Conservation (phyloP, 2,888 invertebrate species). For the Ceriagrion tenellum region DNA sequence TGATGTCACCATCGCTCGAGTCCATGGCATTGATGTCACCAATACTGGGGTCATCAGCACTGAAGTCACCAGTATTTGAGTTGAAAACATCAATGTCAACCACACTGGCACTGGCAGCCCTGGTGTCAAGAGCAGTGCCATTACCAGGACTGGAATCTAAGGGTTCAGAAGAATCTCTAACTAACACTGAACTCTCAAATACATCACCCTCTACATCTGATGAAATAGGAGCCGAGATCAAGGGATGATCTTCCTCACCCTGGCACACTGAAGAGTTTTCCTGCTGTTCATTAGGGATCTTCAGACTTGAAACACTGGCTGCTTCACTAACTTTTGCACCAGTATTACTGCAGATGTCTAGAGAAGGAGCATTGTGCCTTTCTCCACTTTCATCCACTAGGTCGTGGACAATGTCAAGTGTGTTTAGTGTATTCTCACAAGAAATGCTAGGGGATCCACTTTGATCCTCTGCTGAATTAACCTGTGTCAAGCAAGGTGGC, state of each 20-base stretch:
- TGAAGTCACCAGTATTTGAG: background rate
- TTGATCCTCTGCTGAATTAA: background rate
- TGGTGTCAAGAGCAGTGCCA: background rate
- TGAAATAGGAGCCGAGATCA: background rate
- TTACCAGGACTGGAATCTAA: background rate
- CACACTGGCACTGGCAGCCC: background rate
- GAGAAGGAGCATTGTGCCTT: background rate
- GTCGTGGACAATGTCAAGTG: background rate
- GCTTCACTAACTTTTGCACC: background rate
- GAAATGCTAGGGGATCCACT: background rate
- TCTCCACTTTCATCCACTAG: background rate
- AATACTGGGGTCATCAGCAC: background rate
- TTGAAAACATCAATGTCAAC: background rate
- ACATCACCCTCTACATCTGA: background rate
- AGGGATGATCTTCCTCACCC: background rate
- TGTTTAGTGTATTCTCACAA: background rate
- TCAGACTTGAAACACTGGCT: background rate
- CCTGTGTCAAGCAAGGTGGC: background rate
- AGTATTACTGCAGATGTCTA: background rate
- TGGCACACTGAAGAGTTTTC: background rate
- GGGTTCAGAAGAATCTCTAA: background rate
- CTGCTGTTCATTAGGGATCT: background rate
- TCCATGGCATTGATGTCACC: background rate
- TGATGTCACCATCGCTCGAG: too few relatives aligned
- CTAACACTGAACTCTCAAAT: background rate